These are phyloP conservation scores for Synchiropus splendidus DNA, from an alignment of 2,113 vertebrate species.

Conservation along the genomic window DNA sequence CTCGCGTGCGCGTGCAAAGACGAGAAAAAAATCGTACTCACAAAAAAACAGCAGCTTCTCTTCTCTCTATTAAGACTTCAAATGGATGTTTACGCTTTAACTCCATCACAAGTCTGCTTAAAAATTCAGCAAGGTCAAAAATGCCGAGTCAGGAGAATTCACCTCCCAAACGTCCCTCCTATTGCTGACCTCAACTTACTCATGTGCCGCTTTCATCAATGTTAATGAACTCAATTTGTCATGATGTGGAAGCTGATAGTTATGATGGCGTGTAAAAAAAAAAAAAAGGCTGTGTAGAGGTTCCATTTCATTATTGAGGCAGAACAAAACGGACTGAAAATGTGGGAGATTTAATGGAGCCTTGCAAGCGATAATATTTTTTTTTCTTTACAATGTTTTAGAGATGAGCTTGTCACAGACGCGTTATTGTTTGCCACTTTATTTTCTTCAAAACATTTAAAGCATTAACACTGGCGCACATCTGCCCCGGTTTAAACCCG, in stretches of 20 bases:
- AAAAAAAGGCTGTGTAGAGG: too few species aligned
- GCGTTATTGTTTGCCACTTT: too few species aligned
- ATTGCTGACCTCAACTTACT: slow-evolving; percentile 19
- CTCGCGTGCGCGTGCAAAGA: slow-evolving; percentile 16
- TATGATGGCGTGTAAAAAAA: too few species aligned
- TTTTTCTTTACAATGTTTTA: too few species aligned
- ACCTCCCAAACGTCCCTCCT: slow-evolving; percentile 5
- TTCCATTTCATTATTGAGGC: too few species aligned
- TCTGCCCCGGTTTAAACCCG: too few species aligned
- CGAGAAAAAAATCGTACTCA: neutral
- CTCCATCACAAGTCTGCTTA: slow-evolving; percentile 28
- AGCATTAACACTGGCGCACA: too few species aligned
- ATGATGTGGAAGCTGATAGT: neutral
- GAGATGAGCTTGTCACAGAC: too few species aligned
- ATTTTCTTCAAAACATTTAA: too few species aligned
- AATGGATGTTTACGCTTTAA: slow-evolving; percentile 52
- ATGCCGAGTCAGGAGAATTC: slow-evolving; percentile 8
- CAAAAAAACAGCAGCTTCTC: slow-evolving; percentile 28
- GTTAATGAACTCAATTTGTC: slow-evolving; percentile 26
- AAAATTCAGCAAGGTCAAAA: slow-evolving; percentile 30
- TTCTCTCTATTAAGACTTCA: slow-evolving; percentile 47
- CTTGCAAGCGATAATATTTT: too few species aligned
- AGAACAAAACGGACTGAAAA: too few species aligned
- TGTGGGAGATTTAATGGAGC: too few species aligned
- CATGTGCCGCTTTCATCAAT: slow-evolving; percentile 30